A percentile compares a stretch with the other conserved stretches of the same genome.
phyloP scores from a whole-genome alignment of 2,888 invertebrate species.

The Diabrotica balteata region DNA sequence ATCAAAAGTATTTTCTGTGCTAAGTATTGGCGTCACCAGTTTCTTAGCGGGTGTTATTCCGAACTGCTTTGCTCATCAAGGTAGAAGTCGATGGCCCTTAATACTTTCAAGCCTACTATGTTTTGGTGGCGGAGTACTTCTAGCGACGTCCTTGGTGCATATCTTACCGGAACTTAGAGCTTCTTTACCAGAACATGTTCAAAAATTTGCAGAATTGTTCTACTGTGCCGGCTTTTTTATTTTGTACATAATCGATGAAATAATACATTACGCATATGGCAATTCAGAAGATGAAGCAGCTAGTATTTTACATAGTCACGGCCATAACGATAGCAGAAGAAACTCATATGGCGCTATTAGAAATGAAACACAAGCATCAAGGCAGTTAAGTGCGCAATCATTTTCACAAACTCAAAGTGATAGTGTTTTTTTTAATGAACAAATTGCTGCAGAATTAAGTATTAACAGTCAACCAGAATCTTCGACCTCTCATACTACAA shows the following conservation, averaged over 20 bases:
- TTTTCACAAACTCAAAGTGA: conserved; percentile 45
- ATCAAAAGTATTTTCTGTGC: conserved; percentile 72
- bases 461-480: conserved; percentile 74
- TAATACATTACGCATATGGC: conserved; percentile 72
- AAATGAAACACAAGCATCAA: conserved; percentile 35
- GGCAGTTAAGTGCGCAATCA: conserved; percentile 42
- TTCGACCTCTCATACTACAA: conserved; percentile 67
- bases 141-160: conserved; percentile 79
- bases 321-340: not conserved
- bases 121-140: conserved; percentile 81
- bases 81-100: conserved; percentile 68
- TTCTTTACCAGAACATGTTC: conserved; percentile 53
- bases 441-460: conserved; percentile 62
- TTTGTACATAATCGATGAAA: conserved; percentile 76
- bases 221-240: conserved; percentile 75
- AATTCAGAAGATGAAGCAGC: conserved; percentile 51
- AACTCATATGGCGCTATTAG: conserved; percentile 15
- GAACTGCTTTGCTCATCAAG: conserved; percentile 67
- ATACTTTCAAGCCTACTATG: conserved; percentile 75
- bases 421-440: conserved; percentile 41
- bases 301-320: conserved; percentile 30
- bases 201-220: conserved; percentile 68
- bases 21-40: conserved; percentile 72
- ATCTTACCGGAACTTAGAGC: conserved; percentile 80
- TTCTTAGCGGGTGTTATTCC: conserved; percentile 75